Base-by-base conservation (phyloP, 2,113 vertebrate species). In the Otis tarda region DNA sequence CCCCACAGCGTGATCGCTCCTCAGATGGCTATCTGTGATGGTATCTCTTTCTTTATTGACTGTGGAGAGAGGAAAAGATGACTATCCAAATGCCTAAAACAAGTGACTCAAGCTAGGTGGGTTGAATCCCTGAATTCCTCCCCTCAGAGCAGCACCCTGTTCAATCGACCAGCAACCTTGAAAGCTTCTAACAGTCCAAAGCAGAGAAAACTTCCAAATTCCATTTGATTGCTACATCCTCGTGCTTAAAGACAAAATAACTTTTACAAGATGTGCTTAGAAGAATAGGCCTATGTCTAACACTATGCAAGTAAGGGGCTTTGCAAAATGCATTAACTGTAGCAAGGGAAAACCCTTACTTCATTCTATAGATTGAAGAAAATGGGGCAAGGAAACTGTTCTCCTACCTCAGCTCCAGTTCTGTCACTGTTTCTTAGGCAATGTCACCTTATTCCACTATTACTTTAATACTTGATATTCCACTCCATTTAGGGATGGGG, bases 211-310 rank as follows among this genome's bases (percentile, higher is more conserved):
- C 20, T n/a, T 70, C 91, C 65, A 69, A 61, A 75, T 94, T 91
- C 91, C 65, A 55, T 56, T 78, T 77, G 83, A 89, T 80, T 93
- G 84, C 87, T 49, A 65, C 93, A 94, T 76, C 18, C 47, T 69
- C 15, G 41, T 43, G 41, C 41, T 43, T 43, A 43, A 43, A 43
- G 41, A 43, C 14, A 43, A 43, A 43, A 43, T 43, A 90, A 83
- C 55, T 57, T 85, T 65, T 81, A 92, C 37, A 77, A 75, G 61
- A 61, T 50, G 18, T 39, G 18, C 73, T 59, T 31, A 63, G 77
- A 69, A 63, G 45, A 83, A 70, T 4, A 57, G 56, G 22, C 47
- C 41, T 55, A 2, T n/a, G 27, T 41, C 35, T 73, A 49, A 53
- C 21, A 25, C 33, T 12, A 5, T 2, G 7, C 71, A 69, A 65